Evolutionary conservation across 2,113 vertebrate species (phyloP).

Genomic region (Calidris pugnax): DNA sequence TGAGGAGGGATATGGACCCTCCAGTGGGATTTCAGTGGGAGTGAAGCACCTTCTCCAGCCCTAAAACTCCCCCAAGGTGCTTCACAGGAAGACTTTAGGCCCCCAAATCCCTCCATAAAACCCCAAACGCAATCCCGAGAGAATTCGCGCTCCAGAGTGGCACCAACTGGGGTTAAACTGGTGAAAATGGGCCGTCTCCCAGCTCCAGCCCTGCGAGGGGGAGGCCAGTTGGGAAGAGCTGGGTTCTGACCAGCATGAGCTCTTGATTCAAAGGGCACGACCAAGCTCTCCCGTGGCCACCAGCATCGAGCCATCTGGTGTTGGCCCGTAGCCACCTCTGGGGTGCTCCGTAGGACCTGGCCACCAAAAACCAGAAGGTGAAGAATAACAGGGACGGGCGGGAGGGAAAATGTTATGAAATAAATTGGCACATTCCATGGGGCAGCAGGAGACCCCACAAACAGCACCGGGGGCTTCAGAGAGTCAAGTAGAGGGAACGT

Average conservation of each 20-base stretch:
- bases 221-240: neutral
- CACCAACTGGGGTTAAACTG: neutral
- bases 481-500: no score
- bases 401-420: neutral
- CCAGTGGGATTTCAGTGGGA: neutral
- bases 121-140: neutral
- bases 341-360: neutral
- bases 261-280: neutral
- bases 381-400: neutral
- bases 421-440: neutral
- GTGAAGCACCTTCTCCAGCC: neutral
- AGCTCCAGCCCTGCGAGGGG: neutral
- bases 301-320: neutral
- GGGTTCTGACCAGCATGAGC: neutral
- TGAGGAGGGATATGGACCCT: neutral
- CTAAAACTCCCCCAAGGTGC: neutral
- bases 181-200: accelerated
- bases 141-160: accelerated
- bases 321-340: neutral
- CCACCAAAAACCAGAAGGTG: neutral
- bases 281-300: neutral
- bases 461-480: no score
- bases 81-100: neutral
- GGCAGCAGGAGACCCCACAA: neutral
- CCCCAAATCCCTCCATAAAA: neutral